Evolutionary conservation across 1,140 invertebrate species (phyloP).

Genomic region (Myzus persicae): DNA sequence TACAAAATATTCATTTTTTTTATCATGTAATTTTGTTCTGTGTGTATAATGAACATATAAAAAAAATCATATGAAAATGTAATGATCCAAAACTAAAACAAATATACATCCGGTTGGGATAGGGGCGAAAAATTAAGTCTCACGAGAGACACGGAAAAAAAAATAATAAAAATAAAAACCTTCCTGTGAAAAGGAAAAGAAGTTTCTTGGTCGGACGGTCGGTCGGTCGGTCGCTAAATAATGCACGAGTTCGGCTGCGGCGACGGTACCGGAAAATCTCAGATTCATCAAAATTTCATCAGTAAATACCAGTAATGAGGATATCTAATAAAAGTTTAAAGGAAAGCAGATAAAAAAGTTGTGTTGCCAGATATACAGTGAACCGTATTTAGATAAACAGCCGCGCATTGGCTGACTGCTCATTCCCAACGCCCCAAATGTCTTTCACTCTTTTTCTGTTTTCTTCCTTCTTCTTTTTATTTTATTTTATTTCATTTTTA

Average conservation of each 20-base stretch:
- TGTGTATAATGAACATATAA: not conserved
- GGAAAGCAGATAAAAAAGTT: slow-evolving; percentile 59
- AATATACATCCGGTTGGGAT: slow-evolving; percentile 31
- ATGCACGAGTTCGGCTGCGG: slow-evolving; percentile 55
- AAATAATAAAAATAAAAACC: slow-evolving; percentile 56
- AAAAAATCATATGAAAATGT: slow-evolving; percentile 36
- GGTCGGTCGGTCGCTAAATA: slow-evolving; percentile 54
- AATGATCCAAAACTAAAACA: slow-evolving; percentile 37
- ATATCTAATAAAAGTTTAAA: slow-evolving; percentile 63
- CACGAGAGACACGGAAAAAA: slow-evolving; percentile 24
- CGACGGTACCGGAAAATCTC: slow-evolving; percentile 61
- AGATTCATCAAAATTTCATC: slow-evolving; percentile 62
- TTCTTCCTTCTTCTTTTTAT: slow-evolving; percentile 32
- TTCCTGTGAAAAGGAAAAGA: slow-evolving; percentile 48
- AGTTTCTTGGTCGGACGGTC: slow-evolving; percentile 54
- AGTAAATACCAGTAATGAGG: slow-evolving; percentile 62
- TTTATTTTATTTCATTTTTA: slow-evolving; percentile 56
- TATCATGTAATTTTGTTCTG: not conserved
- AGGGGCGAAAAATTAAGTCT: slow-evolving; percentile 44
- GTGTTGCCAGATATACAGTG: slow-evolving; percentile 56
- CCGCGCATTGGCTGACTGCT: slow-evolving; percentile 51
- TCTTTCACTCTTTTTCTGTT: slow-evolving; percentile 47
- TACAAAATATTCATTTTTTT: not conserved
- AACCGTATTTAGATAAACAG: slow-evolving; percentile 58
- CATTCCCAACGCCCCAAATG: slow-evolving; percentile 52